Conservation (phyloP, 2,888 invertebrate species). For the Phasia obesa region DNA sequence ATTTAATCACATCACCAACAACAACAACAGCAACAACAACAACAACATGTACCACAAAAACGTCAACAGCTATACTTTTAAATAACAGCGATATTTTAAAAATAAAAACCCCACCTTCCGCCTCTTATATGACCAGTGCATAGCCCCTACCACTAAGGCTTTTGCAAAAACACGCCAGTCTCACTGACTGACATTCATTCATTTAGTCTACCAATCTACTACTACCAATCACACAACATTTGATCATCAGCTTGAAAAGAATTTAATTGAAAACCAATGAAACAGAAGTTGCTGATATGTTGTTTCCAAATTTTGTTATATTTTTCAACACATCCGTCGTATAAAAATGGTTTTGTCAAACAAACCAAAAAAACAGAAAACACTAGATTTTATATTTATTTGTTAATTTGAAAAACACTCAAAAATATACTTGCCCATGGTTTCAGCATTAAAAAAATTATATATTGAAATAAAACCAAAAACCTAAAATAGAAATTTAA, state of each 20-base stretch:
- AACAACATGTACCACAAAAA: constrained; percentile 50
- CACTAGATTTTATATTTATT: constrained; percentile 14
- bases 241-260: constrained; percentile 60
- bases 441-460: constrained; percentile 3
- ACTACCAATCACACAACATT: constrained; percentile 57
- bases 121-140: background rate
- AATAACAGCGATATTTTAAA: constrained; percentile 30
- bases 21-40: too few species aligned
- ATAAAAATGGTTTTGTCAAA: constrained; percentile 23
- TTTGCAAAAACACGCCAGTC: background rate
- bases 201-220: constrained; percentile 12
- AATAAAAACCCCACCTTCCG: background rate
- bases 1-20: constrained; percentile 46
- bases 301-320: constrained; percentile 51
- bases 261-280: constrained; percentile 67
- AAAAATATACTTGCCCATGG: constrained; percentile 21
- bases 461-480: constrained; percentile 35
- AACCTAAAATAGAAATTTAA: constrained; percentile 3
- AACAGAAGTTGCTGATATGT: constrained; percentile 59
- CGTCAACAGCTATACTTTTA: constrained; percentile 59
- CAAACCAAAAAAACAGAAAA: constrained; percentile 15
- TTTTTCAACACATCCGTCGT: constrained; percentile 23
- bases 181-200: background rate
- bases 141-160: background rate
- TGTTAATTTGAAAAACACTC: constrained; percentile 48